phyloP scores from a whole-genome alignment of 2,113 vertebrate species.

The Hypocryptadius cinnamomeus region DNA sequence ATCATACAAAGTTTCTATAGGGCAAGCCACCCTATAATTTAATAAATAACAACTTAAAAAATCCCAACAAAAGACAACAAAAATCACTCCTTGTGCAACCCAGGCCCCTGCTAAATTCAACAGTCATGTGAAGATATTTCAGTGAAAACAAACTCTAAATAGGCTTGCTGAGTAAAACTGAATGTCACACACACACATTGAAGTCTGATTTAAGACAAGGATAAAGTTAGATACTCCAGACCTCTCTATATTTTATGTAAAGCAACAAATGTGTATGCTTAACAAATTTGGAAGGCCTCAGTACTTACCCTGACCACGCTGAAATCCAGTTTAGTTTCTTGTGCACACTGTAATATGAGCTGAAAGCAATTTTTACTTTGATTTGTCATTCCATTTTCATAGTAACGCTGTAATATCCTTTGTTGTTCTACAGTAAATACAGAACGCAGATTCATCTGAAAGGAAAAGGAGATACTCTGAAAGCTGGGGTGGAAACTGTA shows the following conservation, averaged over 20 bases:
- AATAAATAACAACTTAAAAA: neutral
- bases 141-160: neutral
- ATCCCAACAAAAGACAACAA: neutral
- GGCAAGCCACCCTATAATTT: neutral
- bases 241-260: constrained; percentile 9
- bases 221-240: constrained; percentile 31
- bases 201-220: neutral
- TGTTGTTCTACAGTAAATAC: constrained; percentile 97
- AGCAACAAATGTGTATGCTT: constrained; percentile 34
- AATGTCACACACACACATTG: neutral
- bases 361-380: constrained; percentile 99
- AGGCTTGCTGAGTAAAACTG: neutral
- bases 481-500: constrained; percentile 54
- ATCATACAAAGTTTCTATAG: neutral
- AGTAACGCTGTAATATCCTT: constrained; percentile 95
- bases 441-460: constrained; percentile 98
- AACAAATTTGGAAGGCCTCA: constrained; percentile 55
- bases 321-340: constrained; percentile 98
- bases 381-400: constrained; percentile 99
- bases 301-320: constrained; percentile 95
- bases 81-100: neutral
- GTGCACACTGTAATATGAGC: constrained; percentile 97
- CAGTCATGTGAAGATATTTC: neutral
- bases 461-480: constrained; percentile 75
- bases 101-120: neutral